Evolutionary conservation across 2,888 invertebrate genomes (phyloP).

Genomic region (Baccha elongata): DNA sequence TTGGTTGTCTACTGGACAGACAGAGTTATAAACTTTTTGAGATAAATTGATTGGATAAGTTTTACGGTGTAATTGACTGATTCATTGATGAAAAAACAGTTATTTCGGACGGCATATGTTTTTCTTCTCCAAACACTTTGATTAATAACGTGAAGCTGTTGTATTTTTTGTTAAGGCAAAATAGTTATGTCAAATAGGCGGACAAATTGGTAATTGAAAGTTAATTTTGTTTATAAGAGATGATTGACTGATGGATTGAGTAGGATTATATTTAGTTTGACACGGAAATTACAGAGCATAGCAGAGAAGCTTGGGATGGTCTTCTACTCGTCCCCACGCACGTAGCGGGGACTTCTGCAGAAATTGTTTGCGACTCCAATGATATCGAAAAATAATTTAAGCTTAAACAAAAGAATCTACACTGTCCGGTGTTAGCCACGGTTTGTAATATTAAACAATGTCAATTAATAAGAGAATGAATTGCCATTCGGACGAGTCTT

Average conservation of each 20-base stretch:
- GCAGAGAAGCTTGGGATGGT: no score
- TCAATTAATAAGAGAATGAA: no score
- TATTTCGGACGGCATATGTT: slow-evolving; percentile 32
- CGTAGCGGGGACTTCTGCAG: no score
- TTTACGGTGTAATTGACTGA: slow-evolving; percentile 43
- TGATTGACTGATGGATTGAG: slow-evolving; percentile 35
- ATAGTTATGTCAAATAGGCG: slow-evolving; percentile 48
- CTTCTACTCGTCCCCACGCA: no score
- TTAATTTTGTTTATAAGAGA: slow-evolving; percentile 26
- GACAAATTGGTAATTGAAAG: slow-evolving; percentile 58
- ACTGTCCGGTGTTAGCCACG: no score
- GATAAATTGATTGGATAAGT: slow-evolving; percentile 26
- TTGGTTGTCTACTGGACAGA: neutral
- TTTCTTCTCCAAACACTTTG: slow-evolving; percentile 53
- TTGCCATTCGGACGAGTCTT: no score
- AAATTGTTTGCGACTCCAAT: no score
- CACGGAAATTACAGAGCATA: no score
- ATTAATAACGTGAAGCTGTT: slow-evolving; percentile 58
- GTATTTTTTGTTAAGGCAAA: slow-evolving; percentile 24
- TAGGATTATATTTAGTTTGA: slow-evolving; percentile 25
- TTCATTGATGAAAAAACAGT: slow-evolving; percentile 11
- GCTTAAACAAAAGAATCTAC: no score
- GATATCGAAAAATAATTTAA: no score
- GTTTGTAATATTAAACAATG: no score
- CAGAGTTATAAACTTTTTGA: neutral